Conservation (phyloP, 2,113 vertebrate species). For the Todiramphus chloris region DNA sequence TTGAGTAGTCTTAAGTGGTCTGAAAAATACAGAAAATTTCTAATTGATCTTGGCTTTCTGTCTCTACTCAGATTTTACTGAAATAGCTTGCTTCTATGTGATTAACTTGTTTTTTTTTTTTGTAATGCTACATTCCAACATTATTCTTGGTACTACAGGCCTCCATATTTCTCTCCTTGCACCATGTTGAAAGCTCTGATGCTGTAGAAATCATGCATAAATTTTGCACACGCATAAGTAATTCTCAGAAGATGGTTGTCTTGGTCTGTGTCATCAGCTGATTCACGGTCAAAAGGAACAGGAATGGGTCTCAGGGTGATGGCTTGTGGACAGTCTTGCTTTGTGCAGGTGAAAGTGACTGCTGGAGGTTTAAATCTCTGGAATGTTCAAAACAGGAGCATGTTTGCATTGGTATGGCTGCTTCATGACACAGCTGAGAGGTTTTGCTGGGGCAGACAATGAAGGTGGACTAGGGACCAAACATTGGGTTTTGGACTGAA, state of each 20-base stretch:
- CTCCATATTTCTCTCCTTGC: neutral
- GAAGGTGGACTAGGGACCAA: neutral
- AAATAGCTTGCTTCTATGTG: neutral
- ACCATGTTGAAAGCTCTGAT: neutral
- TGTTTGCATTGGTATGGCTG: neutral
- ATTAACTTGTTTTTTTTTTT: no score
- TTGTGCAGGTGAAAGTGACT: neutral
- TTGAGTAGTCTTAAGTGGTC: neutral
- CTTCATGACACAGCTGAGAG: neutral
- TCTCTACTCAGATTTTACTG: neutral
- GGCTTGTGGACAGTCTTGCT: neutral
- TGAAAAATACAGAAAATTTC: neutral
- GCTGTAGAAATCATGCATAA: neutral
- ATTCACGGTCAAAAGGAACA: neutral
- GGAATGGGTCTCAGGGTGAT: neutral
- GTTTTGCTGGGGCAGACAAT: neutral
- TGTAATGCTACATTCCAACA: neutral
- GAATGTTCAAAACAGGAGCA: neutral
- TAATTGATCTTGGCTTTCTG: neutral
- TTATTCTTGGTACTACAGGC: neutral
- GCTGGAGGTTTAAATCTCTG: neutral
- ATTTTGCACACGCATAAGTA: neutral
- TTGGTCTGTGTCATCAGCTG: neutral
- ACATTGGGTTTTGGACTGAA: accelerated
- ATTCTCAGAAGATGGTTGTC: neutral